A percentile compares a stretch with the other conserved stretches of the same genome.
phyloP scores from a whole-genome alignment of 2,888 invertebrate genomes.

The Hyposoter didymator region DNA sequence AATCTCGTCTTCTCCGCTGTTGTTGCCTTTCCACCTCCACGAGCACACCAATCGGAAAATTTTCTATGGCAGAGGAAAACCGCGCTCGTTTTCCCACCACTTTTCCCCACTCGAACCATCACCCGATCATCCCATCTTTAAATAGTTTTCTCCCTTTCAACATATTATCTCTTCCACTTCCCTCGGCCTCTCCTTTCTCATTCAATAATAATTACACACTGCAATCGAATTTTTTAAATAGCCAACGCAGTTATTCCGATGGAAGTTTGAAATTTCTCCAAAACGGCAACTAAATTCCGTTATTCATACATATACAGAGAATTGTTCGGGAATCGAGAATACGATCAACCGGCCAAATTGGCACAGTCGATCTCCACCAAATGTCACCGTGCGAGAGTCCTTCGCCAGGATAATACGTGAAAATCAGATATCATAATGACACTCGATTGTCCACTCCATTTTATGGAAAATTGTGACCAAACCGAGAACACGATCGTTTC shows the following conservation, averaged over 20 bases:
- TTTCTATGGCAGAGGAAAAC: conserved; percentile 13
- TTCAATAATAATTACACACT: conserved; percentile 10
- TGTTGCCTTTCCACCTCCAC: conserved; percentile 26
- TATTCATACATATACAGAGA: neutral
- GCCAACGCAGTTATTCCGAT: neutral
- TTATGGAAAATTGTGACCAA: neutral
- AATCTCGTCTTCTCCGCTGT: conserved; percentile 34
- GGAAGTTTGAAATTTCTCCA: neutral
- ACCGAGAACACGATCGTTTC: conserved; percentile 17
- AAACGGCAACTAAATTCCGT: neutral
- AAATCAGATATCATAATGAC: conserved; percentile 14
- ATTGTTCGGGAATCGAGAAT: neutral
- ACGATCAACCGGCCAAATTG: neutral
- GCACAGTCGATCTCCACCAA: neutral
- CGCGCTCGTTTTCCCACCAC: conserved; percentile 7
- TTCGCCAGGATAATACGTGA: neutral
- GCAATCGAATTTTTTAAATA: neutral
- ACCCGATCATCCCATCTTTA: conserved; percentile 36
- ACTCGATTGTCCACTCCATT: conserved; percentile 9
- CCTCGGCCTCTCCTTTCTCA: conserved; percentile 2
- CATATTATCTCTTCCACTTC: conserved; percentile 5
- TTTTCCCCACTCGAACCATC: neutral
- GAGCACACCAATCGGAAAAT: conserved; percentile 8
- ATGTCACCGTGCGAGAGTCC: neutral
- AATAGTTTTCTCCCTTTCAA: conserved; percentile 32